Conservation (phyloP, 1,140 invertebrate species). For the Myzus persicae region DNA sequence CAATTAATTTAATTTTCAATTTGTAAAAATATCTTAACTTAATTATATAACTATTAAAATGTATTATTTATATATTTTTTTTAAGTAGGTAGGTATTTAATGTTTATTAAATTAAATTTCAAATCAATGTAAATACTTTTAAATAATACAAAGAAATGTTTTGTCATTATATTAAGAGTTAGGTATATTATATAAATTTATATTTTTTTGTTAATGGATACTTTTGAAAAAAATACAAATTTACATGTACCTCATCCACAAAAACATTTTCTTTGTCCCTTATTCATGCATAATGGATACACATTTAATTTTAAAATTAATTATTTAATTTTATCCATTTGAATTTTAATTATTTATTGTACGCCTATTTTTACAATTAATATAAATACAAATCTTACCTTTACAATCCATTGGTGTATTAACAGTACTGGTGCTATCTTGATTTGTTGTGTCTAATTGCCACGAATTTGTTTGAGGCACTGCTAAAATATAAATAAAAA, state of each 20-base stretch:
- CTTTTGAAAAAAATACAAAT: background rate
- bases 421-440: slow-evolving; percentile 51
- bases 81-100: background rate
- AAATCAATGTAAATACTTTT: slow-evolving; percentile 9
- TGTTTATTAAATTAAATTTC: background rate
- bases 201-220: slow-evolving; percentile 7
- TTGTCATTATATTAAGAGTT: background rate
- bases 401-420: slow-evolving; percentile 56
- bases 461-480: slow-evolving; percentile 47
- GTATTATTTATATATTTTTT: slow-evolving; percentile 3
- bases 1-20: background rate
- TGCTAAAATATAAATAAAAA: slow-evolving; percentile 41
- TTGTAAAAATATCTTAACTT: background rate
- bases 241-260: slow-evolving; percentile 48
- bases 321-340: slow-evolving; percentile 35
- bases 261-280: slow-evolving; percentile 34
- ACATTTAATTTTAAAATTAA: slow-evolving; percentile 16
- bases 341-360: slow-evolving; percentile 30
- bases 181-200: background rate
- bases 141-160: background rate
- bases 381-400: slow-evolving; percentile 51
- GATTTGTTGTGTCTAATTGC: slow-evolving; percentile 56
- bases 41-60: slow-evolving; percentile 45
- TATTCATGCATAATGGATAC: slow-evolving; percentile 52
- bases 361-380: slow-evolving; percentile 34